Percentiles rank a stretch among this genome's conserved stretches.
Evolutionary conservation across 2,113 vertebrate species (phyloP).

Genomic region (Hippocampus zosterae): DNA sequence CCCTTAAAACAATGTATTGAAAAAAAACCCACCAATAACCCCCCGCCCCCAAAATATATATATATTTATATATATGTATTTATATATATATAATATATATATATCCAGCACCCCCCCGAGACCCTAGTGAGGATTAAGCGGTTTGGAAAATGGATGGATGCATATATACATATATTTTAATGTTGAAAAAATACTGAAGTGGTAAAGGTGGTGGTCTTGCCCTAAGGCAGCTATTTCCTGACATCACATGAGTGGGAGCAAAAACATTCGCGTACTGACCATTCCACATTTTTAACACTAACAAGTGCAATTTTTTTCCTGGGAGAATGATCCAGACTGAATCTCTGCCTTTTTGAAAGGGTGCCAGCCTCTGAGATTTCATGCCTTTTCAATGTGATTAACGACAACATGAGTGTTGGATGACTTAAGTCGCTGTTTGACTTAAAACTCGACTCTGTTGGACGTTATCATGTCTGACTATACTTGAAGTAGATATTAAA

Average conservation of each 20-base stretch:
- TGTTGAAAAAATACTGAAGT: not conserved
- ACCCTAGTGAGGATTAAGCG: no score
- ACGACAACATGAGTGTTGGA: not conserved
- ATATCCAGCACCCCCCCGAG: no score
- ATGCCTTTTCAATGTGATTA: not conserved
- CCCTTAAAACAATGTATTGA: no score
- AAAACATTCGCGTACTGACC: not conserved
- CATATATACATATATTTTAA: no score
- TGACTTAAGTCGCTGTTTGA: not conserved
- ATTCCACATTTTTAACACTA: not conserved
- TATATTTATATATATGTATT: no score
- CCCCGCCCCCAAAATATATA: no score
- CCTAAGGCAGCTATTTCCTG: not conserved
- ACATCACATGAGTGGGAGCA: not conserved
- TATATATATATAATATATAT: no score
- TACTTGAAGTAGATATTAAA: not conserved
- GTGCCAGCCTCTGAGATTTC: not conserved
- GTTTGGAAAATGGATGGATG: no score
- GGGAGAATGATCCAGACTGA: not conserved
- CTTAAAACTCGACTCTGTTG: constrained; percentile 1
- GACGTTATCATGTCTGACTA: not conserved
- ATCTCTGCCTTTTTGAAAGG: not conserved
- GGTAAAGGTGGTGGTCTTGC: not conserved
- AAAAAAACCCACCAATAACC: no score
- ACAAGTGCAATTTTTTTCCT: not conserved